A percentile compares a stretch with the other conserved stretches of the same genome.
phyloP scores from a whole-genome alignment of 2,888 invertebrate genomes.

The Agriopis marginaria region DNA sequence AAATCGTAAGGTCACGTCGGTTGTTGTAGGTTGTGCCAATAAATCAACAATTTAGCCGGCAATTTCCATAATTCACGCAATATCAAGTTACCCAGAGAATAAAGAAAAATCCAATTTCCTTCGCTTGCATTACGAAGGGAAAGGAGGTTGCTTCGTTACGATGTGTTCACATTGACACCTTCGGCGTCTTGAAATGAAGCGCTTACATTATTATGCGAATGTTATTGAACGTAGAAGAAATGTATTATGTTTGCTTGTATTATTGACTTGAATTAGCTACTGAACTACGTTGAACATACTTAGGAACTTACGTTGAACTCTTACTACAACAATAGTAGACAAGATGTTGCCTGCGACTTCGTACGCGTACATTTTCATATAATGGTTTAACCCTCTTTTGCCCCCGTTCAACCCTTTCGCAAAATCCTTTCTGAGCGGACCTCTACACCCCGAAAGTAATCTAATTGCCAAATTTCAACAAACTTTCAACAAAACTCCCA shows the following conservation, averaged over 20 bases:
- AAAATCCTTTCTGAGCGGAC: too few species aligned
- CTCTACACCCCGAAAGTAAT: too few species aligned
- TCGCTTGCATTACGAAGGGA: constrained; percentile 76
- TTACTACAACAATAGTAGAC: too few species aligned
- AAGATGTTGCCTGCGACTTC: too few species aligned
- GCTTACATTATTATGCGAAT: constrained; percentile 5
- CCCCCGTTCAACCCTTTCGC: too few species aligned
- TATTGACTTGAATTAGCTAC: too few species aligned
- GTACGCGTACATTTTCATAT: too few species aligned
- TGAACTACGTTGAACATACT: too few species aligned
- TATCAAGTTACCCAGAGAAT: constrained; percentile 81
- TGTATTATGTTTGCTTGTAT: not conserved
- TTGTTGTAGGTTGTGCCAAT: constrained; percentile 51
- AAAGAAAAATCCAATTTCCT: constrained; percentile 86
- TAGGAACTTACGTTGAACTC: too few species aligned
- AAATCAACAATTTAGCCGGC: constrained; percentile 83
- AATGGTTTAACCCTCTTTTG: too few species aligned
- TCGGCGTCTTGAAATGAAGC: constrained; percentile 14
- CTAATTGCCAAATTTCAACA: too few species aligned
- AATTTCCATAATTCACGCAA: constrained; percentile 85
- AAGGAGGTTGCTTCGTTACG: constrained; percentile 53
- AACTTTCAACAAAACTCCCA: too few species aligned
- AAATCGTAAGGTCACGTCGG: constrained; percentile 7
- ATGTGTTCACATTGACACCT: constrained; percentile 61
- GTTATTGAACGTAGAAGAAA: constrained; percentile 1